These are phyloP conservation scores for Griposia aprilina DNA, from an alignment of 2,888 invertebrate species.

Conservation along the genomic window DNA sequence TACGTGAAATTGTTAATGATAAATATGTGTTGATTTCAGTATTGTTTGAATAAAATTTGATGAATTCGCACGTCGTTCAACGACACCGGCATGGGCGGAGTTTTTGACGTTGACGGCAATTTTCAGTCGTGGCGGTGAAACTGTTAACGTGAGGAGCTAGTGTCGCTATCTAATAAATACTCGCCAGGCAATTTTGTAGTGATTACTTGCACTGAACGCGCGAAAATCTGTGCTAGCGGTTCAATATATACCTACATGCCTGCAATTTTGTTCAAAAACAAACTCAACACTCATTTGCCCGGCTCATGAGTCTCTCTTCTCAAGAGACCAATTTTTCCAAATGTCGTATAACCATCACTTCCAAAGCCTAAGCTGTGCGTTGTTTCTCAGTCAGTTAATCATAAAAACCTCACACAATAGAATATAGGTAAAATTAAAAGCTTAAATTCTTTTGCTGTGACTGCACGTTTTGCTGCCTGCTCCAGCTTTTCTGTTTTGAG, in stretches of 20 bases:
- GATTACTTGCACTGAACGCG: neutral
- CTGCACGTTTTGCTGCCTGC: neutral
- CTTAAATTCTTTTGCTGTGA: neutral
- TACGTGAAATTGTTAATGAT: conserved; percentile 17
- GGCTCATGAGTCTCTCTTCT: neutral
- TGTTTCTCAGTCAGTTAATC: conserved; percentile 1
- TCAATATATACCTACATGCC: neutral
- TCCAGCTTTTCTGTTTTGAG: neutral
- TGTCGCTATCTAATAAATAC: neutral
- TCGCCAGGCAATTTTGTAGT: neutral
- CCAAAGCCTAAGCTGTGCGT: neutral
- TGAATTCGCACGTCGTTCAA: conserved; percentile 11
- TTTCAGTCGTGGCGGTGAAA: conserved; percentile 27
- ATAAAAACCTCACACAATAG: neutral
- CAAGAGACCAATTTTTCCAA: neutral
- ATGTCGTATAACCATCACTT: neutral
- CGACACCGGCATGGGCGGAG: conserved; percentile 3
- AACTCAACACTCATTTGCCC: neutral
- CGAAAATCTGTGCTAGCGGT: conserved; percentile 7
- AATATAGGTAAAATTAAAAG: neutral
- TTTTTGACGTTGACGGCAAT: conserved; percentile 13
- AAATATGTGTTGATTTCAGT: conserved; percentile 47
- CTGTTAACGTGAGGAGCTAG: conserved; percentile 33
- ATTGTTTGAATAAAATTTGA: conserved; percentile 15
- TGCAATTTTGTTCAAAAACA: neutral